Evolutionary conservation across 2,113 vertebrate species (phyloP).

Genomic region (Cygnus buccinator): DNA sequence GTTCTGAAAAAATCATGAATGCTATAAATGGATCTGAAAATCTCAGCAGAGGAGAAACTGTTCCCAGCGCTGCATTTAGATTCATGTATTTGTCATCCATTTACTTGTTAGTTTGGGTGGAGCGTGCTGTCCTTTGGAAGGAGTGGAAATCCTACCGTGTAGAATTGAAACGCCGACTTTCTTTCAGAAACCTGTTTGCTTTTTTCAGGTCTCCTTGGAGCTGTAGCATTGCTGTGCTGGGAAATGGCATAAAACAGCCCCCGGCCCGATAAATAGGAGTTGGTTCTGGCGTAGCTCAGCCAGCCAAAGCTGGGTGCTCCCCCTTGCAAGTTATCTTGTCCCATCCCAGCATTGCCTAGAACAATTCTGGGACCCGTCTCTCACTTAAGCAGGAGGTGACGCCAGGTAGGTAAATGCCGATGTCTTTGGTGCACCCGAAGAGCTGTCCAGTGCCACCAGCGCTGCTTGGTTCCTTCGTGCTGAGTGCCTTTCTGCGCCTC

Average conservation of each 20-base stretch:
- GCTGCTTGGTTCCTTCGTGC: not conserved
- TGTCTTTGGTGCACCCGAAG: not conserved
- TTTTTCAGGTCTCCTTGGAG: not conserved
- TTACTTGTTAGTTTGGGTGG: not conserved
- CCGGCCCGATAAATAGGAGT: too few species aligned
- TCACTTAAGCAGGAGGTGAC: not conserved
- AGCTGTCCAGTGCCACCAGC: not conserved
- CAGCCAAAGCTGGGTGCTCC: not conserved
- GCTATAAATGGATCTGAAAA: not conserved
- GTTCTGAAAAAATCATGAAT: not conserved
- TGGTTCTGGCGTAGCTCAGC: not conserved
- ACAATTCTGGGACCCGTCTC: not conserved
- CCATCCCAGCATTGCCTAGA: not conserved
- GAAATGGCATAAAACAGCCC: not conserved
- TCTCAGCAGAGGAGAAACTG: not conserved
- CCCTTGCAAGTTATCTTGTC: not conserved
- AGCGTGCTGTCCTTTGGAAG: not conserved
- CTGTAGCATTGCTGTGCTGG: not conserved
- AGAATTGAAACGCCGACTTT: not conserved
- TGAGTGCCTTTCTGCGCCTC: not conserved
- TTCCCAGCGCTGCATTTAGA: not conserved
- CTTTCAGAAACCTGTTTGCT: not conserved
- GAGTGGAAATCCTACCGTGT: not conserved
- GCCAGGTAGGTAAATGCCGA: not conserved
- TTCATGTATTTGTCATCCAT: not conserved